Conservation (phyloP, 2,113 vertebrate species). For the Ciconia stormi region DNA sequence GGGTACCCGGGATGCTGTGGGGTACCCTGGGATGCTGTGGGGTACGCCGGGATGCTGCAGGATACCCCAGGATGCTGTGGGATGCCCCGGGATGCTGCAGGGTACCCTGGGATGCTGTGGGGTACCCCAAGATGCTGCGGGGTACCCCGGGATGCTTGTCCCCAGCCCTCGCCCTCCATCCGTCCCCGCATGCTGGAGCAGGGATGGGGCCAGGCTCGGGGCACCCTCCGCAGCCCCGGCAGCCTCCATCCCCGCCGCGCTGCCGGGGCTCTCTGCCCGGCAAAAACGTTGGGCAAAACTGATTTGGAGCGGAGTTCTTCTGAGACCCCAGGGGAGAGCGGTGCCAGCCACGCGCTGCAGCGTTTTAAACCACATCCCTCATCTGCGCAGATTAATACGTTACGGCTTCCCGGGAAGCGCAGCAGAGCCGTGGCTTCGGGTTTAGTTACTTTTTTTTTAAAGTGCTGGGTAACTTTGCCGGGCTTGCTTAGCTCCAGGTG, state of each 20-base stretch:
- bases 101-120: accelerated
- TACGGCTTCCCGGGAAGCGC: conserved; percentile 1
- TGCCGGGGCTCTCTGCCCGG: neutral
- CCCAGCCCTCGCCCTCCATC: neutral
- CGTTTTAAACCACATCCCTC: conserved; percentile 64
- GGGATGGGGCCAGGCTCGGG: accelerated
- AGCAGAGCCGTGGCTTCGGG: neutral
- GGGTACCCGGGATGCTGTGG: accelerated
- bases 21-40: neutral
- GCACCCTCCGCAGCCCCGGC: neutral
- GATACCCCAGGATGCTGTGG: accelerated
- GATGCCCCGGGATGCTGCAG: neutral
- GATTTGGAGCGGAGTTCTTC: conserved; percentile 64
- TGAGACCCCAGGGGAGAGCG: conserved; percentile 42
- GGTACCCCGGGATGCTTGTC: neutral
- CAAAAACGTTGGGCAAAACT: conserved; percentile 19
- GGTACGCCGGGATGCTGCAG: neutral
- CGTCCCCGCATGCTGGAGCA: accelerated
- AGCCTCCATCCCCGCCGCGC: neutral
- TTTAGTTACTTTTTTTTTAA: neutral
- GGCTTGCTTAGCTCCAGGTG: neutral
- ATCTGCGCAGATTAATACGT: conserved; percentile 57
- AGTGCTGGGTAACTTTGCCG: neutral
- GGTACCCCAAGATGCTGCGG: too few species aligned
- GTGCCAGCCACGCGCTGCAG: conserved; percentile 52